phyloP scores from a whole-genome alignment of 2,797 vertebrate species.

The Mormyrus proboscirostris region DNA sequence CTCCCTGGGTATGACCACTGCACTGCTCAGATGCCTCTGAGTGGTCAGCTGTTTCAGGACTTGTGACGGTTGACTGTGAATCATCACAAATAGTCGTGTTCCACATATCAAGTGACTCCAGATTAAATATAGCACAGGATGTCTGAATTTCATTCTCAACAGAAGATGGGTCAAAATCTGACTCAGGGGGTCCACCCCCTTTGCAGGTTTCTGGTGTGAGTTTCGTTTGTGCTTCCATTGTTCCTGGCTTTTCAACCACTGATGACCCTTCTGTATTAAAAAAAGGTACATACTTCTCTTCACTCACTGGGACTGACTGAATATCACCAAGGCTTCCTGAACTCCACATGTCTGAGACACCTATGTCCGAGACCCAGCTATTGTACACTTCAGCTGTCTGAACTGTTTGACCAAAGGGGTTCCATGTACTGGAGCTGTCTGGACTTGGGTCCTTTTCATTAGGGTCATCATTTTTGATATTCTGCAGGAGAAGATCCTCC shows the following conservation, averaged over 20 bases:
- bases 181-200: slow-evolving; percentile 40
- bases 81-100: slow-evolving; percentile 60
- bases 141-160: slow-evolving; percentile 55
- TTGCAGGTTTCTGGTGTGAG: slow-evolving; percentile 58
- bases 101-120: slow-evolving; percentile 59
- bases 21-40: slow-evolving; percentile 63
- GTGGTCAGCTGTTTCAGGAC: slow-evolving; percentile 64
- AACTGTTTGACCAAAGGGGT: slow-evolving; percentile 45
- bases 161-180: slow-evolving; percentile 58
- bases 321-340: slow-evolving; percentile 43
- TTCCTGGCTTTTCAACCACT: slow-evolving; percentile 20
- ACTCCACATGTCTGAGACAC: slow-evolving; percentile 45
- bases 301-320: slow-evolving; percentile 55
- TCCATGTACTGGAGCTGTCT: slow-evolving; percentile 45
- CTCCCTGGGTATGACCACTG: slow-evolving; percentile 30
- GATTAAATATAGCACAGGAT: slow-evolving; percentile 46
- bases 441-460: slow-evolving; percentile 8
- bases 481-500: background rate
- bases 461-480: no score
- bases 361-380: slow-evolving; percentile 43
- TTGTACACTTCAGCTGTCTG: slow-evolving; percentile 46
- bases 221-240: slow-evolving; percentile 40
- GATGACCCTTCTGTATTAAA: background rate
- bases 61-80: slow-evolving; percentile 68
- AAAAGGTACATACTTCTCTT: slow-evolving; percentile 35